Evolutionary conservation across 2,888 invertebrate species (phyloP).

Genomic region (Nesidiocoris tenuis): DNA sequence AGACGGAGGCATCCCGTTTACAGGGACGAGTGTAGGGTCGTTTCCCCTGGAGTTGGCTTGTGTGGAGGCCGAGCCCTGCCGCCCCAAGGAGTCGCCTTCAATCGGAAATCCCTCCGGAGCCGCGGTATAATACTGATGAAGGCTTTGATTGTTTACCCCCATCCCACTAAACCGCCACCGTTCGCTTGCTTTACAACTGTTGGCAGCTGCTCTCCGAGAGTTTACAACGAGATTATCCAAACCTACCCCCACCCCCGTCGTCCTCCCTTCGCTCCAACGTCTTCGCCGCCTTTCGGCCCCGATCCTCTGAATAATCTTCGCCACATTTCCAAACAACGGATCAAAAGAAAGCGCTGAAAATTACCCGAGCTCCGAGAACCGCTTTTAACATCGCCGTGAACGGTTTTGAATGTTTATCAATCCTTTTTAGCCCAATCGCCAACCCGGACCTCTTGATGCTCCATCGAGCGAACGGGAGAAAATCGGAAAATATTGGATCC

Average conservation of each 20-base stretch:
- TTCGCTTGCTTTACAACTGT: not conserved
- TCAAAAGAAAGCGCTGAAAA: not conserved
- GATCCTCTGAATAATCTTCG: not conserved
- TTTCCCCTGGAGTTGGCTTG: too few relatives aligned
- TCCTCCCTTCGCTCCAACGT: not conserved
- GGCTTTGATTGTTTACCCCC: not conserved
- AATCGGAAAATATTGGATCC: slow-evolving; percentile 17
- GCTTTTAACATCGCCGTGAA: slow-evolving; percentile 14
- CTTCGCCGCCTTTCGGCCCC: not conserved
- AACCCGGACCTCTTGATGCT: slow-evolving; percentile 3
- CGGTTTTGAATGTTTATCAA: slow-evolving; percentile 15
- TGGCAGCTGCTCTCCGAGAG: not conserved
- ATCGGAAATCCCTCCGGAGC: not conserved
- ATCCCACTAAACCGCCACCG: not conserved
- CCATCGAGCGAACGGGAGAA: slow-evolving; percentile 9
- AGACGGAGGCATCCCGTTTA: too few relatives aligned
- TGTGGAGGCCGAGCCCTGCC: not conserved
- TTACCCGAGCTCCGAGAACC: slow-evolving; percentile 18
- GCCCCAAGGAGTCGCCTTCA: not conserved
- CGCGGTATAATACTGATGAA: not conserved
- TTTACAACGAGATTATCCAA: not conserved
- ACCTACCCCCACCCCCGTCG: not conserved
- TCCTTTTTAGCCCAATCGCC: slow-evolving; percentile 10
- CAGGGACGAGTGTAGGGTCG: too few relatives aligned
- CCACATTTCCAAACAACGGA: not conserved